Evolutionary conservation across 2,797 vertebrate genomes (phyloP).

Genomic region (Pipistrellus pipistrellus): DNA sequence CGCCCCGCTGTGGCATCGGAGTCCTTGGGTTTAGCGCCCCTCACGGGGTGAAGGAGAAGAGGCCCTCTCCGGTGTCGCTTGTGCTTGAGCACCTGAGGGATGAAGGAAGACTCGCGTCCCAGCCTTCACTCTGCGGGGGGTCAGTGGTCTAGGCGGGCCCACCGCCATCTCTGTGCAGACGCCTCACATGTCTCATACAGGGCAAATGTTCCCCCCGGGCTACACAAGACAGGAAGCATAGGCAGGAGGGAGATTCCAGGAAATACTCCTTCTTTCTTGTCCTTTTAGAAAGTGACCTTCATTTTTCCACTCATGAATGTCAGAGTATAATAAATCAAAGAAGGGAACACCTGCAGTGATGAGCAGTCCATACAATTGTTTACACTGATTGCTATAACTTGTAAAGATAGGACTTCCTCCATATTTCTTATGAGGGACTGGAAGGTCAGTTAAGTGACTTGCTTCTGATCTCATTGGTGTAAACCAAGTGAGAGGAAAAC

Average conservation of each 20-base stretch:
- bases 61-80: neutral
- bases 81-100: neutral
- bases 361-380: neutral
- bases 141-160: neutral
- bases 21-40: neutral
- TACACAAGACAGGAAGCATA: neutral
- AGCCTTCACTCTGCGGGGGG: neutral
- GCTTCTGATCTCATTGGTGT: neutral
- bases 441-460: neutral
- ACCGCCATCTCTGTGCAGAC: fast-evolving
- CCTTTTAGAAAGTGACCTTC: neutral
- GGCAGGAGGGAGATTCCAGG: neutral
- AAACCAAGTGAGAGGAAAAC: neutral
- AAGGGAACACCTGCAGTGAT: neutral
- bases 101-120: neutral
- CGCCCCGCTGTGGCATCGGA: neutral
- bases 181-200: neutral
- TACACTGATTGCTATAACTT: neutral
- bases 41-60: neutral
- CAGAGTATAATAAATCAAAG: neutral
- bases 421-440: neutral
- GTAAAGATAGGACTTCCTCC: neutral
- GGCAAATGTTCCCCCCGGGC: neutral
- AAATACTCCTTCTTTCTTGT: neutral
- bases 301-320: neutral